A percentile compares a stretch with the other conserved stretches of the same genome.
Evolutionary conservation across 2,113 vertebrate genomes (phyloP).

Genomic region (Pachycephala philippinensis): DNA sequence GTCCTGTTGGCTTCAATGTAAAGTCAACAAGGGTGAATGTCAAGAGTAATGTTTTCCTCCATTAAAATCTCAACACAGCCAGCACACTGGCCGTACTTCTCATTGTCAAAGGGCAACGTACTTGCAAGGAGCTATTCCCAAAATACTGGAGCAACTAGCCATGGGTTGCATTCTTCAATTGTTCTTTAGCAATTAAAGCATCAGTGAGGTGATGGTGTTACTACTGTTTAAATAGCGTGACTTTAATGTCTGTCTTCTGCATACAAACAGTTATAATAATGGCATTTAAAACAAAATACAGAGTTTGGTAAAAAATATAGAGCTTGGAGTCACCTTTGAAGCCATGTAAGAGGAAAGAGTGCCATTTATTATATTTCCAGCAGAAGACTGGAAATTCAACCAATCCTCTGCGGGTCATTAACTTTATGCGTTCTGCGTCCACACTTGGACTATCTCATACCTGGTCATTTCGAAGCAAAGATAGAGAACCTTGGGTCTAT

Average conservation of each 20-base stretch:
- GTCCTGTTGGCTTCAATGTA: not conserved
- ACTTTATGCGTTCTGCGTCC: not conserved
- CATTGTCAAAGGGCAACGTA: not conserved
- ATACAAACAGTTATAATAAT: not conserved
- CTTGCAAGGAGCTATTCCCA: not conserved
- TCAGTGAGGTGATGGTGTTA: not conserved
- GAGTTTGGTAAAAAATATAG: not conserved
- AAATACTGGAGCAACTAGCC: not conserved
- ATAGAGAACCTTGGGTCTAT: not conserved
- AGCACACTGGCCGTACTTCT: not conserved
- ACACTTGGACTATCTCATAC: not conserved
- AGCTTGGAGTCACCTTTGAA: not conserved
- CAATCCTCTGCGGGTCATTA: not conserved
- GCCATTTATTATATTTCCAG: not conserved
- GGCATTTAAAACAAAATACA: not conserved
- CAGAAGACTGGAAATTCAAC: not conserved
- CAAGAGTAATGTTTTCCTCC: not conserved
- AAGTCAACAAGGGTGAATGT: not conserved
- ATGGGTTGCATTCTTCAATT: not conserved
- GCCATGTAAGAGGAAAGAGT: not conserved
- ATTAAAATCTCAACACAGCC: not conserved
- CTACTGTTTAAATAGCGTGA: not conserved
- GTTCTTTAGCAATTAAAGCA: not conserved
- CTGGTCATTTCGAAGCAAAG: not conserved
- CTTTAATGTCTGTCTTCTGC: not conserved